phyloP scores from a whole-genome alignment of 2,797 vertebrate species.

The Malacoctenus gilli region DNA sequence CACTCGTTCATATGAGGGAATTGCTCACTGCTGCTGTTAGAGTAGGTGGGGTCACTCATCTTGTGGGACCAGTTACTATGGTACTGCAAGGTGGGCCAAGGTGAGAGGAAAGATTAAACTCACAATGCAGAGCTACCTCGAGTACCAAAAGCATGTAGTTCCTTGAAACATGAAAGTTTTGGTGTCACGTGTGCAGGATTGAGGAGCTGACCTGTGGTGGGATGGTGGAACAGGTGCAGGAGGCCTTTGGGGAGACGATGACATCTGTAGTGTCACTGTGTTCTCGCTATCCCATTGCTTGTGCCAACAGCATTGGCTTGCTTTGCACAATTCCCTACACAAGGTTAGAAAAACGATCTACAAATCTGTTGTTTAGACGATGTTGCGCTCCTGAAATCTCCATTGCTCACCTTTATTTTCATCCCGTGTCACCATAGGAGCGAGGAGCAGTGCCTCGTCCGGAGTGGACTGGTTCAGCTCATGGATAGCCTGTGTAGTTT shows the following conservation, averaged over 20 bases:
- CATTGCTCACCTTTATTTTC: conserved; percentile 12
- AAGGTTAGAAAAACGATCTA: conserved; percentile 78
- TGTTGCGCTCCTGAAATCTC: neutral
- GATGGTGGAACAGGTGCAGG: conserved; percentile 99
- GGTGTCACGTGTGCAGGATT: conserved; percentile 81
- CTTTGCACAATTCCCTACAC: conserved; percentile 98
- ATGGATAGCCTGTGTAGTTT: conserved; percentile 96
- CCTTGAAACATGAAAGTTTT: conserved; percentile 4
- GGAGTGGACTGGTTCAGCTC: conserved; percentile 95
- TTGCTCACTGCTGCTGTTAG: conserved; percentile 94
- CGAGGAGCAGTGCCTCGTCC: conserved; percentile 96
- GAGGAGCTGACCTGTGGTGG: conserved; percentile 97
- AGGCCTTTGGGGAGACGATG: conserved; percentile 99
- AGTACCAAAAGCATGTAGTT: neutral
- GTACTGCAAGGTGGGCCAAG: conserved; percentile 97
- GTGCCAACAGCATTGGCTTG: conserved; percentile 97
- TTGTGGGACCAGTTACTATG: conserved; percentile 97
- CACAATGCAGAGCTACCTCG: no score
- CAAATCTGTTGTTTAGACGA: conserved; percentile 4
- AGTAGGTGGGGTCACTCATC: conserved; percentile 95
- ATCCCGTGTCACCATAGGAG: conserved; percentile 81
- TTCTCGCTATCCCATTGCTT: conserved; percentile 96
- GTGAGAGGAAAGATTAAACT: conserved; percentile 64
- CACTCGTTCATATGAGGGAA: conserved; percentile 96
- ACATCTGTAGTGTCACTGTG: conserved; percentile 96